A percentile compares a stretch with the other conserved stretches of the same genome.
These are phyloP conservation scores for Micrastur ruficollis DNA, from an alignment of 2,797 vertebrate species.

Conservation along the genomic window DNA sequence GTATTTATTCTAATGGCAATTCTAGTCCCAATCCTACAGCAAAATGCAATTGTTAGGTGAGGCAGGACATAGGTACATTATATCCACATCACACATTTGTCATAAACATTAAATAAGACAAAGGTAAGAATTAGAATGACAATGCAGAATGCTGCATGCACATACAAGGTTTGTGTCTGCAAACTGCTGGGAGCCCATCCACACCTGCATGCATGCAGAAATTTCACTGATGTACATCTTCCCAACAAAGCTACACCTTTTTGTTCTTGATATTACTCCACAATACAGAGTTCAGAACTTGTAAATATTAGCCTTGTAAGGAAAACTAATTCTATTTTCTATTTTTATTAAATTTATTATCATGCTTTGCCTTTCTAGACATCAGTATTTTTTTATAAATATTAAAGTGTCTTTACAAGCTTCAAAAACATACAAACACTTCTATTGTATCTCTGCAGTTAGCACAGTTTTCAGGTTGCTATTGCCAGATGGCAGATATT, in stretches of 20 bases:
- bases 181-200: neutral
- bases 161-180: neutral
- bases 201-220: neutral
- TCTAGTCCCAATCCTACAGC: neutral
- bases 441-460: neutral
- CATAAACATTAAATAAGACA: neutral
- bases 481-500: neutral
- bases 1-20: neutral
- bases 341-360: neutral
- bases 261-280: neutral
- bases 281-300: neutral
- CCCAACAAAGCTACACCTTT: neutral
- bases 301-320: neutral
- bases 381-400: neutral
- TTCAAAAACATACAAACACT: neutral
- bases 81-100: neutral
- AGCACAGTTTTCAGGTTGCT: neutral
- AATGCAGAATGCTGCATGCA: neutral
- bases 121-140: neutral
- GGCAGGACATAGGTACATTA: neutral
- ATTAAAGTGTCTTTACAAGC: neutral
- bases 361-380: neutral
- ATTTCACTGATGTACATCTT: neutral
- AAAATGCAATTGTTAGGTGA: neutral
- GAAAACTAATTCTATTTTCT: neutral